Percentiles rank a stretch among this genome's conserved stretches.
Evolutionary conservation across 2,797 vertebrate species (phyloP).

Genomic region (Okamejei kenojei): DNA sequence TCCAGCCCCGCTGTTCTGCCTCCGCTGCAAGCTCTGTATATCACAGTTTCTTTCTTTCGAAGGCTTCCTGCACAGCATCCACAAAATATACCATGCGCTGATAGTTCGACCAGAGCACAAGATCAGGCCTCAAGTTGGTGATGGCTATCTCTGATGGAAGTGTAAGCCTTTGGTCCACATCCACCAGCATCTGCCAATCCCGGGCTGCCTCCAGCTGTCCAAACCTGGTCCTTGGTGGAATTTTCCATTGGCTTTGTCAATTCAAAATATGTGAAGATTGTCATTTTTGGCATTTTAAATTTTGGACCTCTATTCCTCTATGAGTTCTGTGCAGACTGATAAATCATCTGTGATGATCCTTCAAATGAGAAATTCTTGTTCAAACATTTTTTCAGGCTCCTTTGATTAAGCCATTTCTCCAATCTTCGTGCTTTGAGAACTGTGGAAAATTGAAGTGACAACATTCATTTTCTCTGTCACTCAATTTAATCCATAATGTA

Average conservation of each 20-base stretch:
- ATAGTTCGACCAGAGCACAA: too few species aligned
- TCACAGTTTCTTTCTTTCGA: too few species aligned
- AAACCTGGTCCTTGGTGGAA: too few species aligned
- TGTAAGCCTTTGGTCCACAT: too few species aligned
- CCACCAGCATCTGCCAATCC: too few species aligned
- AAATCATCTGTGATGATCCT: background rate
- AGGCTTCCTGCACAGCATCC: too few species aligned
- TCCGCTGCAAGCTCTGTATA: too few species aligned
- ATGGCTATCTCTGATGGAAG: too few species aligned
- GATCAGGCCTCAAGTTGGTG: too few species aligned
- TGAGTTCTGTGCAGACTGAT: background rate
- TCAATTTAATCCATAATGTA: background rate
- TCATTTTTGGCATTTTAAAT: background rate
- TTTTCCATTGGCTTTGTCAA: background rate
- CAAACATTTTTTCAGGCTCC: background rate
- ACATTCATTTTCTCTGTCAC: background rate
- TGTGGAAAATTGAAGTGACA: slow-evolving; percentile 19
- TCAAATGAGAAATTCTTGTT: background rate
- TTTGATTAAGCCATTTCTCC: background rate
- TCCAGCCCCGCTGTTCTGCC: too few species aligned
- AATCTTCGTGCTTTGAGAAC: background rate
- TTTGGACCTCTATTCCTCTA: background rate
- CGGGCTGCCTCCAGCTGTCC: too few species aligned
- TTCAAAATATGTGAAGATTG: background rate
- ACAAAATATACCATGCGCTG: too few species aligned